These are phyloP conservation scores for Nipponia nippon DNA, from an alignment of 2,113 vertebrate genomes.

Conservation along the genomic window DNA sequence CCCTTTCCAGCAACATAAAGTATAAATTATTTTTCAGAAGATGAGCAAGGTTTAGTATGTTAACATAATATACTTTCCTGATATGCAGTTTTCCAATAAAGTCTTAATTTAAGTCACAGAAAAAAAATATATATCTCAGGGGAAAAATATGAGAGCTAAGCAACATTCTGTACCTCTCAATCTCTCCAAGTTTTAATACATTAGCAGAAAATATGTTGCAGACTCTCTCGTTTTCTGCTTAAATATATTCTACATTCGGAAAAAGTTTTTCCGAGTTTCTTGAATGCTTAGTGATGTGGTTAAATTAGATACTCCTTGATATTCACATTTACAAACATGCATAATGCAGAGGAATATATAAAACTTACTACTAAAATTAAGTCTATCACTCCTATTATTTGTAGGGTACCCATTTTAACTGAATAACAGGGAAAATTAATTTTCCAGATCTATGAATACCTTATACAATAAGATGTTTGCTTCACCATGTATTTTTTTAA, in stretches of 20 bases:
- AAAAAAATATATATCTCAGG: not conserved
- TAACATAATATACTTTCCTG: not conserved
- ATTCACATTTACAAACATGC: not conserved
- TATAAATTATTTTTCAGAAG: not conserved
- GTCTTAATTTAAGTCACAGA: not conserved
- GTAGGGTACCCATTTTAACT: not conserved
- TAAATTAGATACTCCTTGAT: not conserved
- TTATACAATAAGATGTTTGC: not conserved
- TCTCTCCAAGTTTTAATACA: not conserved
- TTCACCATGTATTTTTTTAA: not conserved
- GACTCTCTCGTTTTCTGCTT: not conserved
- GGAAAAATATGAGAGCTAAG: not conserved
- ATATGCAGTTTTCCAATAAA: not conserved
- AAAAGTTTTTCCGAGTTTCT: not conserved
- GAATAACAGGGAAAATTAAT: not conserved
- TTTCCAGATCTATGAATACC: not conserved
- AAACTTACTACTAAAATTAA: not conserved
- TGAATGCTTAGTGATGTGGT: not conserved
- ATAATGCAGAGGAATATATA: not conserved
- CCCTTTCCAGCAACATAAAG: not conserved
- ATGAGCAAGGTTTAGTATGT: not conserved
- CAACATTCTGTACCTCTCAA: not conserved
- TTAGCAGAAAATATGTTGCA: not conserved
- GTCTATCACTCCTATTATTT: not conserved
- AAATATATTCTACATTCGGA: not conserved